Evolutionary conservation across 92 coral and sea anemone species (phyloP).

Genomic region (Parazoanthus swiftii): DNA sequence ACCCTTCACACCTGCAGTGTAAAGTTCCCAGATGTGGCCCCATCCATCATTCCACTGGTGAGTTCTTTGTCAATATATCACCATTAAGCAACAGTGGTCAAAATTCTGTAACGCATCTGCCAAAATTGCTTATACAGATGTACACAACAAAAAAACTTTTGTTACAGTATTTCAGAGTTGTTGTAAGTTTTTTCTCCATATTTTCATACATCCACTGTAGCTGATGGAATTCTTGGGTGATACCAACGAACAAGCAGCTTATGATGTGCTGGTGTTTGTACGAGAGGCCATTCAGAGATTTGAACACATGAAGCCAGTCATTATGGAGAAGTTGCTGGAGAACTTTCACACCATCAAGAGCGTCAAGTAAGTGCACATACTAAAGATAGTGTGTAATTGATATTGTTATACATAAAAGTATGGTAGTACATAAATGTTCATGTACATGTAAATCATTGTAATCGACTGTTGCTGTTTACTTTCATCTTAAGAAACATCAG

Average conservation of each 20-base stretch:
- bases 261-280: conserved; percentile 96
- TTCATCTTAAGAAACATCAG: too few species aligned
- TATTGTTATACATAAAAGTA: neutral
- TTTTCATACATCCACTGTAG: conserved; percentile 35
- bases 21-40: conserved; percentile 99
- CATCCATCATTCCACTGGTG: conserved; percentile 96
- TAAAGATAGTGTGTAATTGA: too few species aligned
- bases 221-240: conserved; percentile 99
- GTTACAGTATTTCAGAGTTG: neutral
- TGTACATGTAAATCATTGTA: too few species aligned
- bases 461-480: neutral
- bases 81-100: too few species aligned
- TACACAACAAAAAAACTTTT: neutral
- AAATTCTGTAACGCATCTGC: too few species aligned
- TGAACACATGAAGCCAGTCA: conserved; percentile 89
- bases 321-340: conserved; percentile 95
- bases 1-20: conserved; percentile 98
- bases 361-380: conserved; percentile 75
- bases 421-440: neutral
- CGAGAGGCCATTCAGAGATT: conserved; percentile 98
- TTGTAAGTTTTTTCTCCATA: neutral
- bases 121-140: too few species aligned
- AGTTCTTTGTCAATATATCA: conserved; percentile 13
- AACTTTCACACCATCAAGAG: conserved; percentile 93
- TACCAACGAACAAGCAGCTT: conserved; percentile 96